Evolutionary conservation across 2,113 vertebrate genomes (phyloP).

Genomic region (Grammatotria lemairii): DNA sequence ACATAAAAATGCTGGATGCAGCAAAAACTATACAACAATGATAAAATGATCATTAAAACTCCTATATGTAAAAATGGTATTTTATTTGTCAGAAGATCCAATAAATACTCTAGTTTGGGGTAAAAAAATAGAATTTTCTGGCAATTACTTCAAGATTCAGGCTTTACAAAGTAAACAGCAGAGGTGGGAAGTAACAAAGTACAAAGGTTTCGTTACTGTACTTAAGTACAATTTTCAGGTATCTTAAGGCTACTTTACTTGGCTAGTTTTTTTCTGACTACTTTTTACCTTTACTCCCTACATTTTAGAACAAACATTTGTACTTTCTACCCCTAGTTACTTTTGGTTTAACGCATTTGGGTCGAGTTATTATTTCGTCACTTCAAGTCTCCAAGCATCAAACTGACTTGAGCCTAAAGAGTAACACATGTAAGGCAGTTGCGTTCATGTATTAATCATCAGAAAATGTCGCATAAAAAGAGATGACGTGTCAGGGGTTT

Average conservation of each 20-base stretch:
- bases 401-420: neutral
- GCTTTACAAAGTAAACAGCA: neutral
- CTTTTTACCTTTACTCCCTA: neutral
- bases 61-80: neutral
- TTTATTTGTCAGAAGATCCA: neutral
- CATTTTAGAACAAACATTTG: neutral
- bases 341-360: neutral
- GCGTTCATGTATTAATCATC: neutral
- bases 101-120: neutral
- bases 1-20: neutral
- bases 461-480: neutral
- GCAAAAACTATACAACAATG: neutral
- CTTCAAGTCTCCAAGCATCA: neutral
- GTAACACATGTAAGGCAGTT: neutral
- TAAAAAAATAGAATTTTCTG: fast-evolving
- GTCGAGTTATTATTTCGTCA: neutral
- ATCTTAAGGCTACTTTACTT: neutral
- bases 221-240: neutral
- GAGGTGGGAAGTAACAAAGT: neutral
- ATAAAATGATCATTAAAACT: neutral
- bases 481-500: neutral
- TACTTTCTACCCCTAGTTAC: neutral
- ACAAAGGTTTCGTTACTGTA: neutral
- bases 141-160: neutral
- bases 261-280: neutral